phyloP scores from a whole-genome alignment of 35 echinoderm and acorn worm genomes.

The Patiria miniata region DNA sequence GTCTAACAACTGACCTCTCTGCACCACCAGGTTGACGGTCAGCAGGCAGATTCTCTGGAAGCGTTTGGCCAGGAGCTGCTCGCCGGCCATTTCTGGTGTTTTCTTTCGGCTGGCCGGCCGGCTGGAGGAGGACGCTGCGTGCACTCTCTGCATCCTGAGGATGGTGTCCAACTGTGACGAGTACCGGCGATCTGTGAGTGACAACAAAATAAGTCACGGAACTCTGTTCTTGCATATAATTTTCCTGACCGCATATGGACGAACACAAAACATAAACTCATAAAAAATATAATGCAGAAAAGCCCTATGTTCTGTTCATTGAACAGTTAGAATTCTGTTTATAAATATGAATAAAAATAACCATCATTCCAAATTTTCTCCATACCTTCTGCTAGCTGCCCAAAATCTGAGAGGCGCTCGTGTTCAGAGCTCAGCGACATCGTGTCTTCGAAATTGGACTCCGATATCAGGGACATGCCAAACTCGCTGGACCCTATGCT shows the following conservation, averaged over 20 bases:
- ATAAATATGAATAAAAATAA: too few species aligned
- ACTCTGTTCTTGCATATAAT: too few species aligned
- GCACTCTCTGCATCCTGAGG: conserved; percentile 63
- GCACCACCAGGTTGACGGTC: conserved; percentile 70
- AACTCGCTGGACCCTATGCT: neutral
- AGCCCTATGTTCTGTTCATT: conserved; percentile 2
- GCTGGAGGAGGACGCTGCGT: neutral
- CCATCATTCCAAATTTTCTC: too few species aligned
- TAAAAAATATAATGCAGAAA: neutral
- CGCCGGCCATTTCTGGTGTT: conserved; percentile 10
- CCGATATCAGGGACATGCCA: neutral
- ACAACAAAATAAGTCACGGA: neutral
- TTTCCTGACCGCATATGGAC: too few species aligned
- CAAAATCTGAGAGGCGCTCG: neutral
- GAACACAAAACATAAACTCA: too few species aligned
- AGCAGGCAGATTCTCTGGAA: conserved; percentile 86
- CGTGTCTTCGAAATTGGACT: neutral
- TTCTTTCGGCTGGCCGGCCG: neutral
- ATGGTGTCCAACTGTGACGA: conserved; percentile 71
- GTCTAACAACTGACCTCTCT: conserved; percentile 52
- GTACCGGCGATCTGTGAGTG: conserved; percentile 66
- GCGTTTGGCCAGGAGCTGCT: conserved; percentile 71
- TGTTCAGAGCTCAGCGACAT: neutral
- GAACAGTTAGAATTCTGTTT: too few species aligned
- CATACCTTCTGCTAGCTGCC: neutral